Conservation (phyloP, 2,113 vertebrate genomes). For the Tautogolabrus adspersus region DNA sequence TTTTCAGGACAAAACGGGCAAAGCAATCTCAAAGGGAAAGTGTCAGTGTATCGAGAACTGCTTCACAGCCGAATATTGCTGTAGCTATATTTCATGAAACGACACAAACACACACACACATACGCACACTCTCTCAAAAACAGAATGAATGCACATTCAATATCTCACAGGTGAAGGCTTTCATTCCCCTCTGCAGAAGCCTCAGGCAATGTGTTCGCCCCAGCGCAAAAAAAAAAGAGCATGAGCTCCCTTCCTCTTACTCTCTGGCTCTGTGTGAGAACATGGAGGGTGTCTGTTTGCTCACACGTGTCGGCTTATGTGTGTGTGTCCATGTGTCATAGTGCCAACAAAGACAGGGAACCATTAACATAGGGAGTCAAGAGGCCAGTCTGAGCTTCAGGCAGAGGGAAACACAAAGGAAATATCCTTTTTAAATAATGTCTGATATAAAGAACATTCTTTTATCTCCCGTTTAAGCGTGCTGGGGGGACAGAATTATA, state of each 20-base stretch:
- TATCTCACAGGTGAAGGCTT: slow-evolving; percentile 79
- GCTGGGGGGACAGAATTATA: no score
- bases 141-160: slow-evolving; percentile 71
- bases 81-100: slow-evolving; percentile 58
- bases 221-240: slow-evolving; percentile 67
- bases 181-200: slow-evolving; percentile 73
- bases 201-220: slow-evolving; percentile 76
- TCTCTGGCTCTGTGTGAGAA: slow-evolving; percentile 18
- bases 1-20: slow-evolving; percentile 66
- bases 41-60: slow-evolving; percentile 57
- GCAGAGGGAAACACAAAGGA: not conserved
- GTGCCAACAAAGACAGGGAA: slow-evolving; percentile 35
- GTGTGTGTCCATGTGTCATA: slow-evolving; percentile 29
- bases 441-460: no score
- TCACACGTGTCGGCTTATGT: not conserved
- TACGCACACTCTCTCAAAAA: slow-evolving; percentile 56
- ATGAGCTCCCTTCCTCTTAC: slow-evolving; percentile 65
- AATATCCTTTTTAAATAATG: not conserved
- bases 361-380: not conserved
- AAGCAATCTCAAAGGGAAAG: slow-evolving; percentile 68
- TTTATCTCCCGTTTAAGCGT: no score
- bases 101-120: slow-evolving; percentile 19
- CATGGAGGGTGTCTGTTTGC: not conserved
- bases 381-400: no score
- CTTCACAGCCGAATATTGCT: slow-evolving; percentile 58